Evolutionary conservation across 2,113 vertebrate genomes (phyloP).

Genomic region (Redunca redunca): DNA sequence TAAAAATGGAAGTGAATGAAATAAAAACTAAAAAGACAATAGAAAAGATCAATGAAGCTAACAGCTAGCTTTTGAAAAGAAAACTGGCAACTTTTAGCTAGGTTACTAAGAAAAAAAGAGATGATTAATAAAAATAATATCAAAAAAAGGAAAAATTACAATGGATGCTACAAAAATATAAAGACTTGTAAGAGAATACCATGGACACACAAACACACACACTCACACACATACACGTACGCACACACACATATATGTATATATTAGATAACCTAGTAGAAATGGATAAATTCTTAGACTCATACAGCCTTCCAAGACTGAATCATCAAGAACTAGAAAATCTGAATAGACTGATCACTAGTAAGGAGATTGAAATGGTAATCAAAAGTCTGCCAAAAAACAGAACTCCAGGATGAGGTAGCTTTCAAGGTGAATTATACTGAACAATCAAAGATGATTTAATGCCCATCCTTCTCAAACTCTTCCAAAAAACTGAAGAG

Average conservation of each 20-base stretch:
- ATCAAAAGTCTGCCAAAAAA: background rate
- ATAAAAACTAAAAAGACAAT: background rate
- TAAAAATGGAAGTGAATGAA: background rate
- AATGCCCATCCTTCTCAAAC: background rate
- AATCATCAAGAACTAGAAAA: background rate
- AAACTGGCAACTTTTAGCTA: background rate
- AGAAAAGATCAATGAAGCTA: background rate
- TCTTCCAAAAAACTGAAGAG: background rate
- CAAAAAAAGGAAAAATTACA: background rate
- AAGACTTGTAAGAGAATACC: background rate
- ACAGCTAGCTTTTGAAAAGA: background rate
- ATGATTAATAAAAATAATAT: background rate
- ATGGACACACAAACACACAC: background rate
- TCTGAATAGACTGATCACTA: background rate
- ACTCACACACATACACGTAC: background rate
- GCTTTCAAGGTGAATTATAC: background rate
- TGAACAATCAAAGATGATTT: background rate
- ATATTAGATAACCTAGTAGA: background rate
- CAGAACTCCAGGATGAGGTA: background rate
- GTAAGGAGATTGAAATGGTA: background rate
- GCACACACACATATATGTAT: accelerated
- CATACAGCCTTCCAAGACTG: background rate
- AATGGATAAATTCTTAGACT: background rate
- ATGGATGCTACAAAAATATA: background rate
- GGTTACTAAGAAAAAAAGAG: background rate